phyloP scores from a whole-genome alignment of 2,113 vertebrate genomes.

The Upupa epops region DNA sequence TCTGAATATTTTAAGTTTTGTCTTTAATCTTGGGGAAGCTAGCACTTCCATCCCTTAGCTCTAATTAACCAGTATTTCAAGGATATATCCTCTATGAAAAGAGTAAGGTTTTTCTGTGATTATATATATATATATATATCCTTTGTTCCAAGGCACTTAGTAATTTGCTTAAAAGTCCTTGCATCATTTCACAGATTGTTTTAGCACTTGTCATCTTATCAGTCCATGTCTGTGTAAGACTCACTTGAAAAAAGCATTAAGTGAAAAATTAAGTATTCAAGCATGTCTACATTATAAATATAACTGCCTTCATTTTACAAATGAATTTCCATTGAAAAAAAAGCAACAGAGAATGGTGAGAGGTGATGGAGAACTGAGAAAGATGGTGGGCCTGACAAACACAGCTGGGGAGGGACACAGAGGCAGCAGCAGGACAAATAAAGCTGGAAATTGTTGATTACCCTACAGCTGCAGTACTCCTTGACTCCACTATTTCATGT shows the following conservation, averaged over 20 bases:
- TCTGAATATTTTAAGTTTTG: constrained; percentile 57
- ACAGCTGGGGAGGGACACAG: neutral
- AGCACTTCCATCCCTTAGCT: constrained; percentile 16
- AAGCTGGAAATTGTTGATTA: neutral
- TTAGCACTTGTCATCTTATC: constrained; percentile 52
- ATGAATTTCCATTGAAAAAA: constrained; percentile 50
- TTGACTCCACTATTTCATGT: neutral
- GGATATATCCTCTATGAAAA: constrained; percentile 54
- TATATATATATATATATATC: too few species aligned
- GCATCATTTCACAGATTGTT: constrained; percentile 60
- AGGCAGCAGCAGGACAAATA: neutral
- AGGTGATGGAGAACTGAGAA: constrained; percentile 30
- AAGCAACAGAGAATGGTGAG: constrained; percentile 34
- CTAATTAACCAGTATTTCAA: constrained; percentile 45
- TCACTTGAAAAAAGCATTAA: constrained; percentile 57
- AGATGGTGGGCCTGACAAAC: constrained; percentile 4
- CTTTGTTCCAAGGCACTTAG: constrained; percentile 24
- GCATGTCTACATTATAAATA: constrained; percentile 59
- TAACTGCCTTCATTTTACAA: constrained; percentile 62
- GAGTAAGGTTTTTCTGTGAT: constrained; percentile 33
- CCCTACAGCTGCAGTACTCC: neutral
- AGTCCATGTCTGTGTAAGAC: constrained; percentile 16
- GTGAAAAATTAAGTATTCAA: constrained; percentile 63
- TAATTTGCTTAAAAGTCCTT: constrained; percentile 51
- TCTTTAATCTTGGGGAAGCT: neutral